Evolutionary conservation across 2,797 vertebrate genomes (phyloP).

Genomic region (Cyclura pinguis): DNA sequence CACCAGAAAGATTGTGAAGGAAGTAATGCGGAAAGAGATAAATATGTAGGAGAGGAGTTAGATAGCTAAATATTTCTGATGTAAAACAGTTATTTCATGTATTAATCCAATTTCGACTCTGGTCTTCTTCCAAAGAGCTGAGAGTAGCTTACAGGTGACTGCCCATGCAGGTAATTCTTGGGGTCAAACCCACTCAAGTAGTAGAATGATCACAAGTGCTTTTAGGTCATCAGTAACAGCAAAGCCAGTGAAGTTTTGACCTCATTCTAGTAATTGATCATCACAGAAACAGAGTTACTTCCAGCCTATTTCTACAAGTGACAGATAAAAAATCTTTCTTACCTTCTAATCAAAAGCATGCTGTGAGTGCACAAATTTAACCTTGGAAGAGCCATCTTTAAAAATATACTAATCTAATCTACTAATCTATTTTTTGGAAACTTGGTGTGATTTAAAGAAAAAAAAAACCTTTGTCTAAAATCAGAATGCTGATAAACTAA

Average conservation of each 20-base stretch:
- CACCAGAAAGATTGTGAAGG: neutral
- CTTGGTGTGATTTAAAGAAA: neutral
- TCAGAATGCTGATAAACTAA: neutral
- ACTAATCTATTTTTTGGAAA: neutral
- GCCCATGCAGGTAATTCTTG: neutral
- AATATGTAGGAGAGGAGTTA: neutral
- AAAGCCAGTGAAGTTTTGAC: neutral
- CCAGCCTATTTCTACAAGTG: neutral
- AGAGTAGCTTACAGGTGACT: neutral
- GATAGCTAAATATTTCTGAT: slow-evolving; percentile 11
- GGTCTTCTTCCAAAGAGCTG: neutral
- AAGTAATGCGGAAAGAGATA: neutral
- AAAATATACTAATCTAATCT: neutral
- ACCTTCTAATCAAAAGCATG: neutral
- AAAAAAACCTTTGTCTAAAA: neutral
- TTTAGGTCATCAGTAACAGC: neutral
- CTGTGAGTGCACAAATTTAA: neutral
- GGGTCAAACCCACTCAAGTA: neutral
- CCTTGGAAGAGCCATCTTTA: neutral
- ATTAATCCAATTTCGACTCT: neutral
- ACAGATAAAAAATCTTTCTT: neutral
- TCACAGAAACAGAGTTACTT: neutral
- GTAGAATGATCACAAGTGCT: neutral
- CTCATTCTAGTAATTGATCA: neutral
- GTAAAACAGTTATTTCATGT: slow-evolving; percentile 4